phyloP scores from a whole-genome alignment of 1,140 invertebrate genomes.

The Argopecten irradians region DNA sequence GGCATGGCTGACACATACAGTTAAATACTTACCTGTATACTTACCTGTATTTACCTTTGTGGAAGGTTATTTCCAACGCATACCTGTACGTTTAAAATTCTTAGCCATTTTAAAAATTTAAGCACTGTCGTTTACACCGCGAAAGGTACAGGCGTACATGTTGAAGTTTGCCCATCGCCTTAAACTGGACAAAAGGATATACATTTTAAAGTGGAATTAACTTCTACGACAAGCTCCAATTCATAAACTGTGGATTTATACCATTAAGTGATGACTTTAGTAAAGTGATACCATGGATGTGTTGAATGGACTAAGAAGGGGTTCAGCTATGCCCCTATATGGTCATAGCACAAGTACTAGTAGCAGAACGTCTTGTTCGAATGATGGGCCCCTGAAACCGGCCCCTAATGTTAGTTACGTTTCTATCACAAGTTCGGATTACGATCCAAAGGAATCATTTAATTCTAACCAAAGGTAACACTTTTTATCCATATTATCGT shows the following conservation, averaged over 20 bases:
- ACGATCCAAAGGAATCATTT: neutral
- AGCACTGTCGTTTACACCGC: neutral
- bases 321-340: neutral
- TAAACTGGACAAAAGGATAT: neutral
- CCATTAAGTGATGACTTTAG: neutral
- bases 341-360: neutral
- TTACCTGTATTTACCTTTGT: neutral
- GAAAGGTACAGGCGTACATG: neutral
- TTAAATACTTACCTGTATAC: neutral
- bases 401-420: neutral
- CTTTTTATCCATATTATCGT: too few species aligned
- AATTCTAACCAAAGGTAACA: conserved; percentile 29
- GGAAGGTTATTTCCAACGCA: neutral
- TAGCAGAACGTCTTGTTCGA: neutral
- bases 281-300: neutral
- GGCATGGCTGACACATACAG: neutral
- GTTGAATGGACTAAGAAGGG: neutral
- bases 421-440: neutral
- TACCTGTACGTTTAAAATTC: neutral
- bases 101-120: neutral
- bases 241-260: neutral
- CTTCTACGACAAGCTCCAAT: neutral
- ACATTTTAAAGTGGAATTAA: neutral
- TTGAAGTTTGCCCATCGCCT: neutral
- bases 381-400: neutral